Base-by-base conservation (phyloP, 2,797 vertebrate genomes). In the Benthosema pterotum region DNA sequence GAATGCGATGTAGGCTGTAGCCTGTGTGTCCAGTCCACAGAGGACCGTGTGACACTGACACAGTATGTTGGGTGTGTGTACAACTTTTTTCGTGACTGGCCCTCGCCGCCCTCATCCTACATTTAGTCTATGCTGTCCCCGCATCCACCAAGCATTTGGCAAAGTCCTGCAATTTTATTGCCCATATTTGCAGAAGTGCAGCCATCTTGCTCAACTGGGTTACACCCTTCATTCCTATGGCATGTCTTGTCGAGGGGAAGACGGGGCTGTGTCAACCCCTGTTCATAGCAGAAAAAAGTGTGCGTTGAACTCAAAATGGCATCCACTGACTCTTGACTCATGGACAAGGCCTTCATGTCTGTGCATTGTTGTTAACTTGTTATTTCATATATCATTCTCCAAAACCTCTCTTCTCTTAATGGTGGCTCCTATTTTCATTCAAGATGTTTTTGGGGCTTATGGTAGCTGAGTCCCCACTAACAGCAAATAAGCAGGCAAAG, bases 171-270 rank as follows among this genome's bases (percentile, higher is more conserved):
- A 38, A 32, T 63, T 49, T 63, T 71, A 62, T 67, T 72, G 79
- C 63, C 62, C 80, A 45, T 69, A 70, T 87, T 88, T 89, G 86
- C 82, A 87, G 85, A 89, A 87, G 81, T 88, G 80, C 84, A 63
- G 83, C 86, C 79, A 73, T 86, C 79, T 89, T 89, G 81, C 87
- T 84, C 77, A 87, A 85, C 87, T 75, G 79, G 87, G 87, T 74
- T 80, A 87, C 89, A 89, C 86, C 89, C 88, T 83, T 82, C 87
- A 86, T 84, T 88, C 85, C 78, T 82, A 42, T 72, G 82, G 84
- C 82, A 52, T 84, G 84, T 74, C 67, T 71, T 73, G 74, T 86
- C 74, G 77, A 14, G 65, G 78, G 78, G 69, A 82, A 70, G 78
- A 85, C 74, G 59, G 72, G 70, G 72, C 77, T 72, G 78, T 78